Percentiles rank a stretch among this genome's conserved stretches.
Evolutionary conservation across 2,888 invertebrate species (phyloP).

Genomic region (Siphlonurus alternatus): DNA sequence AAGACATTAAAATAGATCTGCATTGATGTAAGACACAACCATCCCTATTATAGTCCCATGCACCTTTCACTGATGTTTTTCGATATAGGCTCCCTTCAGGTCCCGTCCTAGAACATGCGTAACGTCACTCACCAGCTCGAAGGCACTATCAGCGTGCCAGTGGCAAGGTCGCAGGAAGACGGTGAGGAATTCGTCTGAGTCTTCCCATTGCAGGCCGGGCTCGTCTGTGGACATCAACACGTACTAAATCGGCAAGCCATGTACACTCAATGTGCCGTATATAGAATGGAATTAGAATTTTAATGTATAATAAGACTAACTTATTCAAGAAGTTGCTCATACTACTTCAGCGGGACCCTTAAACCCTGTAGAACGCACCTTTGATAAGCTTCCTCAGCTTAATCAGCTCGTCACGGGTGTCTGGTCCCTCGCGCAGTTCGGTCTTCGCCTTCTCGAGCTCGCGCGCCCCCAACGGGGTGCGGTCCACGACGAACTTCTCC

Average conservation of each 20-base stretch:
- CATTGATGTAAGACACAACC: too few species aligned
- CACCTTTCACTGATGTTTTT: too few species aligned
- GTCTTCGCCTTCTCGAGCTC: conserved; percentile 42
- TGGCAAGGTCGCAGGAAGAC: conserved; percentile 68
- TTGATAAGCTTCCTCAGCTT: conserved; percentile 38
- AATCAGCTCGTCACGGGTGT: conserved; percentile 38
- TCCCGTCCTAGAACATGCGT: too few species aligned
- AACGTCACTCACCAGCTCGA: conserved; percentile 59
- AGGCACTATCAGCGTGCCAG: conserved; percentile 65
- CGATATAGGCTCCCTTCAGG: too few species aligned
- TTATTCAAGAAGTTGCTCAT: too few species aligned
- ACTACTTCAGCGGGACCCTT: too few species aligned
- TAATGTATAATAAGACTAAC: too few species aligned
- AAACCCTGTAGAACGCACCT: too few species aligned
- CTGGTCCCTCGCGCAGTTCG: conserved; percentile 56
- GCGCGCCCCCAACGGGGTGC: conserved; percentile 37
- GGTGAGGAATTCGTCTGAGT: conserved; percentile 60
- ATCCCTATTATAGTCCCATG: too few species aligned
- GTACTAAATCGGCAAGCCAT: background rate
- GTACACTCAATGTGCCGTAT: too few species aligned
- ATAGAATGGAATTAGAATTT: too few species aligned
- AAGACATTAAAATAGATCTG: too few species aligned
- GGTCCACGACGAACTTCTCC: conserved; percentile 30
- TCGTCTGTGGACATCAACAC: conserved; percentile 28
- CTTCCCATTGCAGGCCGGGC: conserved; percentile 46